Evolutionary conservation across 2,888 invertebrate genomes (phyloP).

Genomic region (Drosophila siamana): DNA sequence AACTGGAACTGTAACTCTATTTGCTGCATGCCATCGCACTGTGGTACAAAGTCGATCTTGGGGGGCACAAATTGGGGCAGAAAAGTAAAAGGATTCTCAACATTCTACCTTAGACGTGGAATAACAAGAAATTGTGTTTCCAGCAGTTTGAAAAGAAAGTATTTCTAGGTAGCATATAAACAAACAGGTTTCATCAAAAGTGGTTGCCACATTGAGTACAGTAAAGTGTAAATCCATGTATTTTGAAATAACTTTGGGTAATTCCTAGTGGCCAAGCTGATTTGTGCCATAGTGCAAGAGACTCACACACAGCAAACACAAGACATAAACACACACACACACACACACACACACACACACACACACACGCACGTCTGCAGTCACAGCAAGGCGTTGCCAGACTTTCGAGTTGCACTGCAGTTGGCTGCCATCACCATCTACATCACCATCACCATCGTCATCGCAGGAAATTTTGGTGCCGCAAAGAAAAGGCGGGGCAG

Average conservation of each 20-base stretch:
- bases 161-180: too few relatives aligned
- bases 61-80: too few relatives aligned
- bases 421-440: constrained; percentile 10
- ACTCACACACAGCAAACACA: background rate
- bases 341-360: constrained; percentile 4
- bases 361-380: constrained; percentile 3
- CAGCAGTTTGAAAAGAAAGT: too few relatives aligned
- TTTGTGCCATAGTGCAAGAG: constrained; percentile 3
- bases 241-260: too few relatives aligned
- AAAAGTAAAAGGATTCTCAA: too few relatives aligned
- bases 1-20: constrained; percentile 36
- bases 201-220: too few relatives aligned
- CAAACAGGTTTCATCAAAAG: too few relatives aligned
- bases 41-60: constrained; percentile 1
- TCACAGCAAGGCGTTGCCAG: constrained; percentile 26
- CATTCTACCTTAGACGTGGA: too few relatives aligned
- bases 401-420: constrained; percentile 34
- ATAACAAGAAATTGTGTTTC: too few relatives aligned
- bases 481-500: constrained; percentile 1
- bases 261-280: background rate
- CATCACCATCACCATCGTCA: background rate
- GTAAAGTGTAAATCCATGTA: too few relatives aligned
- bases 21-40: constrained; percentile 19
- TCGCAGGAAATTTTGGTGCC: constrained; percentile 42
- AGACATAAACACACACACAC: background rate